Evolutionary conservation across 2,888 invertebrate genomes (phyloP), one percentile per base, ranked within the genome.

Genomic region (Tholera decimalis): DNA sequence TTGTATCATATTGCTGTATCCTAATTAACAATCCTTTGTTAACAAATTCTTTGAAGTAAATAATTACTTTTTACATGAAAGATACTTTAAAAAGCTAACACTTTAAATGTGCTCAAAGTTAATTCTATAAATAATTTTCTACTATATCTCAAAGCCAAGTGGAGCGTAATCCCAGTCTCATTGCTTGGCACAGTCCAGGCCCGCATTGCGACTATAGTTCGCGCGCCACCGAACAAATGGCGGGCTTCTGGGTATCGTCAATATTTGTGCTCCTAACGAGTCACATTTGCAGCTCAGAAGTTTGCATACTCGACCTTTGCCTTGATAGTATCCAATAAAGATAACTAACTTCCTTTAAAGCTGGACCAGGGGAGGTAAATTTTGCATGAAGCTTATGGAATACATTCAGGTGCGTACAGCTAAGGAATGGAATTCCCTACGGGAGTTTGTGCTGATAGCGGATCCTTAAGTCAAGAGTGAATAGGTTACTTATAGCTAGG

Each of bases 261-360:
- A 67, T 74, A 53, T 67, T 67, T 67, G 54, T n/a, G 7, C 22
- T 22, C 15, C 33, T 74, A 67, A 67, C 67, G 67, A 67, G 37
- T 22, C 35, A 26, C n/a, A 4, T 33, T 5, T 18, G 9, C 24
- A 37, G 53, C 53, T 74, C 75, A 33, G n/a, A 37, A 39, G 68
- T 67, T 74, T 67, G 26, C 24, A 66, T 44, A 22, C 15, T 26
- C 54, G 1, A 51, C 18, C 15, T 28, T 67, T 9, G n/a, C 26
- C 39, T 33, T 1, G 4, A 62, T 22, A 61, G 28, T 15, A 15
- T 24, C 20, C 5, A 15, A 13, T 8, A 24, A 15, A 46, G 30
- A 8, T 30, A 44, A 24, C 15, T n/a, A 24, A 44, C 7, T 24
- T 72, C 35, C n/a, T 18, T 22, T 35, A 28, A 6, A 39, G 3